Percentiles rank a stretch among this genome's conserved stretches.
phyloP scores from a whole-genome alignment of 2,797 vertebrate species.

The Sebastes glaucus region DNA sequence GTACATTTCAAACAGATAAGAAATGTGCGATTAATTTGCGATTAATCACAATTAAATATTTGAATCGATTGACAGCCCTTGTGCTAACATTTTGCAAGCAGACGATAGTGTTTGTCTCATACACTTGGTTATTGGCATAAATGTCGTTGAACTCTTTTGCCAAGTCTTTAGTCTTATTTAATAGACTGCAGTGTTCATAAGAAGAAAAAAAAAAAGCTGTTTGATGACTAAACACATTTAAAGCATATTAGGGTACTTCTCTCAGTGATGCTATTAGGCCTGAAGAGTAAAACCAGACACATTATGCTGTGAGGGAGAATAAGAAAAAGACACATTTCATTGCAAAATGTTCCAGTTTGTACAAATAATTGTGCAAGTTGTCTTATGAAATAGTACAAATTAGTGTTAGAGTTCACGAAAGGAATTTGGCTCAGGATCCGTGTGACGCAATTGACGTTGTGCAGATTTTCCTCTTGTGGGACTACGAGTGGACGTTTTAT shows the following conservation, averaged over 20 bases:
- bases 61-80: too few relatives aligned
- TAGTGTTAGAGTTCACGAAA: slow-evolving; percentile 21
- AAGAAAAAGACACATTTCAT: neutral
- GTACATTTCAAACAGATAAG: too few relatives aligned
- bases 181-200: slow-evolving; percentile 34
- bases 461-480: slow-evolving; percentile 40
- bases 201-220: slow-evolving; percentile 17
- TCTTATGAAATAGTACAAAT: slow-evolving; percentile 5
- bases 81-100: slow-evolving; percentile 10
- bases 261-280: slow-evolving; percentile 12
- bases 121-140: slow-evolving; percentile 4
- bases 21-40: too few relatives aligned
- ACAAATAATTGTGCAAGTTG: neutral
- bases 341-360: neutral
- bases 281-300: slow-evolving; percentile 20
- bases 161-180: slow-evolving; percentile 36
- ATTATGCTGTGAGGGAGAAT: slow-evolving; percentile 1
- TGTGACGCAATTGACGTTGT: slow-evolving; percentile 32
- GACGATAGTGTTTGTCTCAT: slow-evolving; percentile 17
- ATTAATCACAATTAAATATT: too few relatives aligned
- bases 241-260: slow-evolving; percentile 25
- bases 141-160: slow-evolving; percentile 17
- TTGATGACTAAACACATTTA: slow-evolving; percentile 53
- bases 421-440: slow-evolving; percentile 35
- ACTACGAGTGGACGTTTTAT: slow-evolving; percentile 45